Base-by-base conservation (phyloP, 1,140 invertebrate genomes). In the Bursaphelenchus mucronatus region DNA sequence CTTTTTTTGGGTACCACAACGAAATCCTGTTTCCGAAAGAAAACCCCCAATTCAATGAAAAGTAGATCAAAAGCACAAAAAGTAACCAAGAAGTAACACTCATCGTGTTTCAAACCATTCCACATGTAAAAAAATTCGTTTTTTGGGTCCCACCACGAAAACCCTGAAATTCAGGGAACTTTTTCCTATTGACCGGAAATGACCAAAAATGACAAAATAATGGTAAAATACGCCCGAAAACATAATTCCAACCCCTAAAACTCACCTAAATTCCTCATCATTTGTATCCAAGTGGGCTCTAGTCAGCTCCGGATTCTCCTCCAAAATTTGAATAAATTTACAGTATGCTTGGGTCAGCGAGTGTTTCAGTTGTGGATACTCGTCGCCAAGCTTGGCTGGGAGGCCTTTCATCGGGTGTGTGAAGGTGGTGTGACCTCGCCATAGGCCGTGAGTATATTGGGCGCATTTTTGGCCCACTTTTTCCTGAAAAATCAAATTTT, bases 271-370 rank as follows among this genome's bases (percentile, higher is more conserved):
- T 63, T 30, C 10, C 40, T 5, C n/a, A 9, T 30, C 15, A 0
- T 13, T 50, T 7, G 13, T 11, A 17, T 15, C 3, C 13, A 55
- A 17, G n/a, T 46, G 19, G 11, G 9, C 13, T 15, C 39, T 53
- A 43, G 41, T 1, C 39, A 46, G 13, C 30, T 76, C 45, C 17
- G 76, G 68, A 53, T 66, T 47, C 11, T 10, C 21, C 46, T n/a
- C 17, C 13, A 74, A 6, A 15, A 76, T 63, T 51, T 76, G 64
- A n/a, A 54, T 43, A 49, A 79, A 71, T 61, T 76, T 76, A 40
- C 73, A 79, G 55, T 67, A 76, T 7, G 74, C 74, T 40, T 79
- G 61, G 1, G 55, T 67, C 8, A 51, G 11, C 1, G 41, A 49
- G 21, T 11, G 15, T 19, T 43, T 11, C 15, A 57, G 21, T 53